Conservation (phyloP, 2,888 invertebrate genomes). For the Athalia circularis region DNA sequence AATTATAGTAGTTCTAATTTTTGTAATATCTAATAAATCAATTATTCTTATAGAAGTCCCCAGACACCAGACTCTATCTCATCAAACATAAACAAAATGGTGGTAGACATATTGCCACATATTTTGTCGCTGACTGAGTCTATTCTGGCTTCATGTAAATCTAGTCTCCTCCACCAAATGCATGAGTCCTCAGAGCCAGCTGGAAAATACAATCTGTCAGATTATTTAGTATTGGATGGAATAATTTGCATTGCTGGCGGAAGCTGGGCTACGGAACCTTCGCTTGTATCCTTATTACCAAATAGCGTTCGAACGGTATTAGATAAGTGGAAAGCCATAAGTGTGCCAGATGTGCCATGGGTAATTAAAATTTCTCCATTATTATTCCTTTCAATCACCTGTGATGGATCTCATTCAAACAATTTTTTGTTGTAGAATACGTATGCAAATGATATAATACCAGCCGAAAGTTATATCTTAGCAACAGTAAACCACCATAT, state of each 20-base stretch:
- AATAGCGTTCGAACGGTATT: constrained; percentile 77
- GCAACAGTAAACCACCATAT: constrained; percentile 83
- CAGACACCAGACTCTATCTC: constrained; percentile 61
- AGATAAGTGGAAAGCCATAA: constrained; percentile 79
- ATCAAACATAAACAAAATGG: constrained; percentile 67
- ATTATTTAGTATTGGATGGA: constrained; percentile 73
- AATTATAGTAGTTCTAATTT: constrained; percentile 31
- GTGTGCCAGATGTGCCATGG: constrained; percentile 78
- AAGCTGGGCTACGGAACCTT: constrained; percentile 74
- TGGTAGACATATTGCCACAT: constrained; percentile 81
- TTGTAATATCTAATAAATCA: too few species aligned
- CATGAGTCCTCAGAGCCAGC: constrained; percentile 71
- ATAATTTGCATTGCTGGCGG: constrained; percentile 72
- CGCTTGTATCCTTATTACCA: constrained; percentile 77
- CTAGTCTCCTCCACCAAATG: constrained; percentile 75
- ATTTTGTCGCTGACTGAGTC: constrained; percentile 81
- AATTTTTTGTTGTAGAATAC: constrained; percentile 76
- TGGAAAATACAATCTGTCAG: constrained; percentile 74
- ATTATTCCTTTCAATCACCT: neutral
- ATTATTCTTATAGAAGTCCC: constrained; percentile 47
- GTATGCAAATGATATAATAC: constrained; percentile 86
- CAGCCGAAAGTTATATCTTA: constrained; percentile 89
- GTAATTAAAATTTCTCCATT: constrained; percentile 68
- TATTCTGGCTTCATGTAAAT: constrained; percentile 75
- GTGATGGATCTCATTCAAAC: constrained; percentile 46